Base-by-base conservation (phyloP, 2,888 invertebrate genomes). In the Andricus curvator region DNA sequence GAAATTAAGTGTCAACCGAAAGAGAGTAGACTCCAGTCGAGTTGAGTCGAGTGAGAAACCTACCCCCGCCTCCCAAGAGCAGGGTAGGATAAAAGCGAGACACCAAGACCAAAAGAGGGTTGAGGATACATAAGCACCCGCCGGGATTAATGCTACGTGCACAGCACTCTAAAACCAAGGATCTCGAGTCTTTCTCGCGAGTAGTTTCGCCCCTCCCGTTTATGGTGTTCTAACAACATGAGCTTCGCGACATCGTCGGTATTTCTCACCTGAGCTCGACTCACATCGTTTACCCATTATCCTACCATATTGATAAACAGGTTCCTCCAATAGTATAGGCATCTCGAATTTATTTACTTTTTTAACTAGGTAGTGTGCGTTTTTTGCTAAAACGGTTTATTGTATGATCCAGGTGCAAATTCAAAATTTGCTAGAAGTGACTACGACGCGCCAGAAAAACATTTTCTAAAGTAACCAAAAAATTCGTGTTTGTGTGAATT, bases 1-100 rank as follows among this genome's bases (percentile, higher is more conserved):
- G 92, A 92, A 92, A 92, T 92, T 92, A 92, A 92, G 92, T 92
- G 92, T 92, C 92, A 92, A 92, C 91, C 86, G 87, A 89, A 88
- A 88, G 87, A 88, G 88, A 86, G 86, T 78, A 84, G 85, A 84
- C 83, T 56, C 83, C 85, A 84, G 84, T 80, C 81, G 84, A 83
- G 85, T 78, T 79, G 84, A 86, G 83, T 80, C 79, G 86, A 84
- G 86, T 81, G 85, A 84, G 84, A 79, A 82, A 68, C 81, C 83
- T 78, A 81, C 84, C 80, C 80, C 82, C 80, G 81, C 83, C 83
- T 81, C 78, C 80, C 80, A 83, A 44, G 81, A 67, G 77, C 76
- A n/a, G 60, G 65, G 17, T 60, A 65, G 65, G 51, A 74, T 74
- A 74, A 74, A 74, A 74, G 74, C 74, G 74, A 74, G 74, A 74